phyloP scores from a whole-genome alignment of 2,113 vertebrate species.

The Ascaphus truei region DNA sequence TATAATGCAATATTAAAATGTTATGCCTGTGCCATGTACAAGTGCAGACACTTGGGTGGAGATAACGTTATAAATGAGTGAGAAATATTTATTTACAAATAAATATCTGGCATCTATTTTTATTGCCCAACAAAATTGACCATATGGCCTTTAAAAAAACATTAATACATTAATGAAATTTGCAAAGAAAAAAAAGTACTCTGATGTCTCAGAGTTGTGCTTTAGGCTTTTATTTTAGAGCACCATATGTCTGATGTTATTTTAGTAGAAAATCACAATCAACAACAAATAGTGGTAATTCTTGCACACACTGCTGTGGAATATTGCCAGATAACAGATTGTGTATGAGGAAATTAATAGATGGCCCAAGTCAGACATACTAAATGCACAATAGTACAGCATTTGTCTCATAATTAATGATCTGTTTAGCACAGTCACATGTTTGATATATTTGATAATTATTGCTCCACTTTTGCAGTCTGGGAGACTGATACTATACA shows the following conservation, averaged over 20 bases:
- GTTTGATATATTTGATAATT: too few species aligned
- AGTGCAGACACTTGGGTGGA: too few species aligned
- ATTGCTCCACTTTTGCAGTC: too few species aligned
- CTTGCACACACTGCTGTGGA: neutral
- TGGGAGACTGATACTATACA: too few species aligned
- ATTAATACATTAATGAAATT: neutral
- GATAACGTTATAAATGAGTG: too few species aligned
- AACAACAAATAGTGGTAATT: neutral
- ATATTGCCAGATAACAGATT: constrained; percentile 4
- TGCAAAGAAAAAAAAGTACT: neutral
- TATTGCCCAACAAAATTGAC: neutral
- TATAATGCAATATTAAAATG: too few species aligned
- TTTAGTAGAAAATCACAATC: constrained; percentile 1
- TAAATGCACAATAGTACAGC: too few species aligned
- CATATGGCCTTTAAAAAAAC: neutral
- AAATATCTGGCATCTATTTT: neutral
- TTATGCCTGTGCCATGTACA: too few species aligned
- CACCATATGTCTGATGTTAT: constrained; percentile 11
- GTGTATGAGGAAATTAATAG: neutral
- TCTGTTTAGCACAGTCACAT: too few species aligned
- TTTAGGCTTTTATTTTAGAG: neutral
- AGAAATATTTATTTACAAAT: too few species aligned
- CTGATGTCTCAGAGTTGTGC: neutral
- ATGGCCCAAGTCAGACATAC: too few species aligned
- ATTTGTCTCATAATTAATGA: too few species aligned